Evolutionary conservation across 2,797 vertebrate species (phyloP), one percentile per base, ranked within the genome.

Genomic region (Sciurus carolinensis): DNA sequence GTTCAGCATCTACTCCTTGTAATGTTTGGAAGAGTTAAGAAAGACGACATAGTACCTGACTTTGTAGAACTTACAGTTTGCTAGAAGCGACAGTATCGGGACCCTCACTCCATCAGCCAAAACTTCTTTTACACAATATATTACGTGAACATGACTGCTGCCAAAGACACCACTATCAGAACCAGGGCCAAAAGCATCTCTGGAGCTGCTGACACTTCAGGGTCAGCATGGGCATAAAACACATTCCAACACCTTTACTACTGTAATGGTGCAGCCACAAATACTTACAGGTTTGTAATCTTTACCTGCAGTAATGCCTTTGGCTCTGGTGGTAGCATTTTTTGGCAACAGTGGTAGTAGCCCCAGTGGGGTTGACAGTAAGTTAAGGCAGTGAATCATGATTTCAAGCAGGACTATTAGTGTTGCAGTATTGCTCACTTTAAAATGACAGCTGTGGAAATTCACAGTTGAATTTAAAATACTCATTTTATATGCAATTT

Each of bases 391-490:
- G 36, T 18, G 36, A 72, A 33, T 47, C 20, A 18, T 6, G 5
- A 22, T 77, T 94, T 79, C 62, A 64, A 54, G n/a, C 20, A 80
- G 11, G 7, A 83, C 26, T 62, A 7, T 72, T 50, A 95, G 77
- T 62, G 77, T 3, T 14, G 33, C 7, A 57, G 7, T 44, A 66
- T 1, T 39, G 47, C 52, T 82, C 71, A 50, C 52, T 86, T 91
- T 71, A 93, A 77, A 90, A 72, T 64, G 44, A 13, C 22, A 89
- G 39, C 33, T 88, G 54, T 77, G 79, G 30, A 79, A 90, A 91
- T 67, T 36, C 52, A 77, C 2, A 62, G 14, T 26, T 91, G 30
- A 89, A 90, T 47, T 75, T 80, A 62, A 77, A 87, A 84, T 72
- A 83, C 13, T n/a, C 15, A 17, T 30, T 97, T 91, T 75, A 81